These are phyloP conservation scores for Polypterus bichir DNA, from an alignment of 2,113 vertebrate species.

Conservation along the genomic window DNA sequence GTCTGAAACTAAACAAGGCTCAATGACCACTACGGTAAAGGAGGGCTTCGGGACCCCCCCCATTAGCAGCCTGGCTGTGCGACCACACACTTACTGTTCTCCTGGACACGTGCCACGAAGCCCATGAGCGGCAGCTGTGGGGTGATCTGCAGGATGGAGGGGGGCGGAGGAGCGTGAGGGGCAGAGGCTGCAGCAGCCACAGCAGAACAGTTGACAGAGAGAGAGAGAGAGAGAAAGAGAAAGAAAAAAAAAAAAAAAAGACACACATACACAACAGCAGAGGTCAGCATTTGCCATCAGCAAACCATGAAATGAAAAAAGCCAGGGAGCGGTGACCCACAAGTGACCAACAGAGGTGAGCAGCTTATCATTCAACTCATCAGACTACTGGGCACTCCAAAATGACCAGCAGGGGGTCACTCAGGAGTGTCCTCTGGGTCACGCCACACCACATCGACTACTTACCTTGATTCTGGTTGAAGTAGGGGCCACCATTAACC, in stretches of 20 bases:
- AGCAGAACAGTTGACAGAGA: conserved; percentile 46
- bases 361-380: too few species aligned
- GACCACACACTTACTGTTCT: conserved; percentile 86
- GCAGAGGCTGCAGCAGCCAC: conserved; percentile 34
- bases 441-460: too few species aligned
- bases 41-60: too few species aligned
- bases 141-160: conserved; percentile 95
- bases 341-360: too few species aligned
- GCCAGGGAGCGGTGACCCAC: too few species aligned
- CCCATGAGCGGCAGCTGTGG: conserved; percentile 98
- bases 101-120: conserved; percentile 98
- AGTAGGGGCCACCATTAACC: conserved; percentile 84
- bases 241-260: conserved; percentile 7
- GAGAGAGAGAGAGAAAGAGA: conserved; percentile 8
- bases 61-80: background rate
- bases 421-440: too few species aligned
- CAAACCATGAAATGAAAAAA: too few species aligned
- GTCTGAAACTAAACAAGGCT: conserved; percentile 64
- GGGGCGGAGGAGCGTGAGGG: conserved; percentile 89
- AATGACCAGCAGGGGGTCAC: too few species aligned
- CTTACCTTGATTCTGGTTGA: conserved; percentile 81
- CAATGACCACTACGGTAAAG: background rate
- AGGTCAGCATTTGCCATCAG: background rate
- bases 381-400: too few species aligned
- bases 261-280: conserved; percentile 8